A percentile compares a stretch with the other conserved stretches of the same genome.
Conservation (phyloP, 2,888 invertebrate genomes). For the Hyposoter dolosus region DNA sequence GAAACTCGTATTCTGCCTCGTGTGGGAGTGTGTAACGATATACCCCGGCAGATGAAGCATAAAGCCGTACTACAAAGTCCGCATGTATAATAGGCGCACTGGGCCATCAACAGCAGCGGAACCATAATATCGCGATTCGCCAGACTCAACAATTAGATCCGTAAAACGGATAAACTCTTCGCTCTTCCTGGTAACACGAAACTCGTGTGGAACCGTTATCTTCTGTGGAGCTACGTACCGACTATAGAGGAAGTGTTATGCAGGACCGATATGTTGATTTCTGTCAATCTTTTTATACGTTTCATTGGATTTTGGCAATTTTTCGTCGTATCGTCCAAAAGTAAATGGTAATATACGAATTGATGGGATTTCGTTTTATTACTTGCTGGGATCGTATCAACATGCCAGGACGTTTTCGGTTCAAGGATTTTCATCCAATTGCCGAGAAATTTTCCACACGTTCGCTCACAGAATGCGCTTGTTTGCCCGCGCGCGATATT, state of each 20-base stretch:
- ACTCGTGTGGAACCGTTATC: constrained; percentile 72
- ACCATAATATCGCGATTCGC: constrained; percentile 61
- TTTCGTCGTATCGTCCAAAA: not conserved
- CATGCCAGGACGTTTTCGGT: constrained; percentile 8
- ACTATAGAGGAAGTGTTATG: not conserved
- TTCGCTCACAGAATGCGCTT: constrained; percentile 39
- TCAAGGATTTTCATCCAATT: constrained; percentile 28
- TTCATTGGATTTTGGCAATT: not conserved
- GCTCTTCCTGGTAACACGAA: constrained; percentile 81
- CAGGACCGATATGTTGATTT: constrained; percentile 22
- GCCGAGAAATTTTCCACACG: constrained; percentile 40
- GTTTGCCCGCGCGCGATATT: constrained; percentile 39
- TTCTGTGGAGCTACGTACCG: not conserved
- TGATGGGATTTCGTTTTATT: not conserved
- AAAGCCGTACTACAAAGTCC: constrained; percentile 6
- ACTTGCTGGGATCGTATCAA: not conserved
- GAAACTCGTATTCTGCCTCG: constrained; percentile 60
- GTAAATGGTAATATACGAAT: not conserved
- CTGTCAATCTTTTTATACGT: not conserved
- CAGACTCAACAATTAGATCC: constrained; percentile 79
- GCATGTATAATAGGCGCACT: constrained; percentile 64
- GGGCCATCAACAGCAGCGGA: constrained; percentile 70
- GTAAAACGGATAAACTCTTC: constrained; percentile 78
- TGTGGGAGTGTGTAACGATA: constrained; percentile 57
- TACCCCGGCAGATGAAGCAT: constrained; percentile 21